These are phyloP conservation scores for Axis porcinus DNA, from an alignment of 2,113 vertebrate genomes.

Conservation along the genomic window DNA sequence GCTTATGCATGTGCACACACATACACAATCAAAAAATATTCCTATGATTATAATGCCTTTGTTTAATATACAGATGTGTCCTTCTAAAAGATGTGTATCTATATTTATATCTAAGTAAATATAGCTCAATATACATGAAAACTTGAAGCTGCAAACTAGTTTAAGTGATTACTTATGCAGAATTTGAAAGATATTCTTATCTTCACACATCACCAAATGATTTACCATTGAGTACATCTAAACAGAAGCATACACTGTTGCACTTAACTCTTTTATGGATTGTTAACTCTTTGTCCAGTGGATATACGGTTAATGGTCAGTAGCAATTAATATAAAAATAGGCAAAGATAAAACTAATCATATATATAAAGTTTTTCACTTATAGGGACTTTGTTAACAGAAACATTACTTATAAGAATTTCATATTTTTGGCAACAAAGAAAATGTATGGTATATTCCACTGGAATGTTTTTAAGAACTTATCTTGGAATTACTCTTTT, in stretches of 20 bases:
- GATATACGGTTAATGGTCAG: background rate
- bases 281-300: background rate
- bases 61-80: constrained; percentile 32
- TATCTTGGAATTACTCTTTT: background rate
- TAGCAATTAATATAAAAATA: background rate
- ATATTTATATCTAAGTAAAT: constrained; percentile 37
- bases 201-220: constrained; percentile 14
- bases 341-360: background rate
- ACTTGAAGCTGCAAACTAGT: constrained; percentile 8
- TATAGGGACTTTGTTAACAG: background rate
- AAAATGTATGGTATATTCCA: background rate
- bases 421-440: background rate
- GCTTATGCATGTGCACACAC: background rate
- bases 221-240: background rate
- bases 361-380: background rate
- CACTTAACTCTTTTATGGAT: background rate
- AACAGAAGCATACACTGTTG: background rate
- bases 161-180: constrained; percentile 23
- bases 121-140: constrained; percentile 24
- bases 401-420: background rate
- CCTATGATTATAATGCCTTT: constrained; percentile 16
- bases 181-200: constrained; percentile 27
- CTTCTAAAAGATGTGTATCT: background rate
- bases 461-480: background rate
- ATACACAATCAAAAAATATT: background rate